phyloP scores from a whole-genome alignment of 1,140 invertebrate genomes.

The Aphaenogaster ashmeadi region DNA sequence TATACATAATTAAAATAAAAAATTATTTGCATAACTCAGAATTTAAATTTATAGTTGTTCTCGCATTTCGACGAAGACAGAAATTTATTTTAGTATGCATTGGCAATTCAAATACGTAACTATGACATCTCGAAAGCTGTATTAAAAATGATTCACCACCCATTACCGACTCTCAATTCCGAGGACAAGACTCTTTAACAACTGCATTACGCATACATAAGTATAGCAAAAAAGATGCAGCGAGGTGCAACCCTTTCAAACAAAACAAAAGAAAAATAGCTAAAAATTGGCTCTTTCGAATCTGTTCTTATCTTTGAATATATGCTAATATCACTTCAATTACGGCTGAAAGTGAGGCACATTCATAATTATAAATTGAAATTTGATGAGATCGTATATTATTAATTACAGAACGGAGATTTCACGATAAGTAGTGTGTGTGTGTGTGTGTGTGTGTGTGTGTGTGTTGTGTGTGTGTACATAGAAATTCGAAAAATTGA shows the following conservation, averaged over 20 bases:
- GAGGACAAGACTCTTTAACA: background rate
- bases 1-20: background rate
- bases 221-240: background rate
- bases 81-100: constrained; percentile 5
- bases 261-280: background rate
- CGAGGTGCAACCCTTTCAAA: background rate
- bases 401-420: background rate
- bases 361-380: background rate
- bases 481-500: background rate
- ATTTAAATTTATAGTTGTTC: background rate
- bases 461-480: no score
- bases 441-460: no score
- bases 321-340: background rate
- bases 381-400: background rate
- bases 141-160: background rate
- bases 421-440: background rate
- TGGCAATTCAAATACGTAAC: background rate
- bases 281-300: background rate
- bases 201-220: background rate
- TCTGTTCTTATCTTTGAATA: background rate
- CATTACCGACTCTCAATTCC: background rate
- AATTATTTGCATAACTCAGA: background rate
- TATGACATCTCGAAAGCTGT: background rate
- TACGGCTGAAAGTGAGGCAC: background rate
- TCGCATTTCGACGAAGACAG: background rate